Evolutionary conservation across 2,888 invertebrate genomes (phyloP), one percentile per base, ranked within the genome.

Genomic region (Heliothis peltigera): DNA sequence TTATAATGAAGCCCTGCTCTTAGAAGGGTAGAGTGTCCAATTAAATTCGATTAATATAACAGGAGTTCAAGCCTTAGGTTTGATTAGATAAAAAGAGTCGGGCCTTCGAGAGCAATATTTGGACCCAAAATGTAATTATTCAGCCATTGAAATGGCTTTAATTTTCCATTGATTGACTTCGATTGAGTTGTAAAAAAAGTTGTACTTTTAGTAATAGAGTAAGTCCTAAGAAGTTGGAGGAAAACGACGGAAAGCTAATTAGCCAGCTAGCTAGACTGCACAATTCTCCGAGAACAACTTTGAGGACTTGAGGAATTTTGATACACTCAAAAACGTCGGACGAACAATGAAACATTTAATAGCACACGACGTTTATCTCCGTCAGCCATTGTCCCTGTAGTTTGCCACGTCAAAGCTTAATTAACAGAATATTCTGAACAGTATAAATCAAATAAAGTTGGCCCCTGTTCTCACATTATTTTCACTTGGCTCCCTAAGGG

Each of bases 371-470:
- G 32, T 58, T 55, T 51, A 15, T 21, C 7, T 46, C 18, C 19
- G 57, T 12, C 7, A 17, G 0, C 44, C 39, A 75, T 67, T 79
- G 69, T 80, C 47, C 51, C 21, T 25, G 59, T 39, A 62, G 47
- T 49, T 61, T 66, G 67, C 58, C 64, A 77, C 70, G 78, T 80
- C 74, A 78, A 81, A 83, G 84, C 85, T 87, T 88, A 88, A 89
- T 88, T 88, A 89, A 84, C 77, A 75, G 70, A 75, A 76, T 73
- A 71, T 81, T 80, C 80, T 77, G 67, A 70, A 68, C 70, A 77
- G 73, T 81, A 88, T 91, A 90, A 90, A 91, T 91, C 89, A 89
- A 89, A 89, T 82, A 79, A 79, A 75, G 77, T 81, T 75, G 70
- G 79, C 79, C 83, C 75, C 81, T 79, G 81, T 84, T 80, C 86